Conservation (phyloP, 2,797 vertebrate species). For the Adelosebastes latens region DNA sequence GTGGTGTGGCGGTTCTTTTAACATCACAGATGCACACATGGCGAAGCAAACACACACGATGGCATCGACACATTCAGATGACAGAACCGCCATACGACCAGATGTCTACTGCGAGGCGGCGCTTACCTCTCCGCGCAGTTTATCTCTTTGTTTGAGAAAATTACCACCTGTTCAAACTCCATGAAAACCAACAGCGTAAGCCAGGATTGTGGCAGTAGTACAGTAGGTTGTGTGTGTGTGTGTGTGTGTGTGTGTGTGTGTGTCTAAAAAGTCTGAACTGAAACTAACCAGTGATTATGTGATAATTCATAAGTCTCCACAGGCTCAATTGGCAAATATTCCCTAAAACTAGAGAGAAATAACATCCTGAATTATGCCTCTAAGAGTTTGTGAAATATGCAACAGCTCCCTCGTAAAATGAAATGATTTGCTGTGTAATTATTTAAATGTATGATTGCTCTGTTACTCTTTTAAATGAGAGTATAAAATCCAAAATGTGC, state of each 20-base stretch:
- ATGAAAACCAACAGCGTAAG: conserved; percentile 19
- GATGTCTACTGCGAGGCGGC: conserved; percentile 49
- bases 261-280: conserved; percentile 7
- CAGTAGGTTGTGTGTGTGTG: not conserved
- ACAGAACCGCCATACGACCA: conserved; percentile 42
- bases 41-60: conserved; percentile 22
- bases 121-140: conserved; percentile 27
- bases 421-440: conserved; percentile 31
- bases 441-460: conserved; percentile 12
- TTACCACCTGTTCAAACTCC: conserved; percentile 61
- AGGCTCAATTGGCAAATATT: not conserved
- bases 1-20: conserved; percentile 32
- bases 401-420: conserved; percentile 9
- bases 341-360: not conserved
- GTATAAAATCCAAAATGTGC: not conserved
- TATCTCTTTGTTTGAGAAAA: conserved; percentile 54
- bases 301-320: conserved; percentile 3
- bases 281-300: conserved; percentile 13
- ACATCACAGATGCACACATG: conserved; percentile 54
- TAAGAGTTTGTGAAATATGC: conserved; percentile 13
- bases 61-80: conserved; percentile 27
- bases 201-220: conserved; percentile 1
- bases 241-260: conserved; percentile 1
- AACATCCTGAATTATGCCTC: not conserved
- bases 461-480: conserved; percentile 11